Conservation (phyloP, 2,797 vertebrate species). For the Miichthys miiuy region DNA sequence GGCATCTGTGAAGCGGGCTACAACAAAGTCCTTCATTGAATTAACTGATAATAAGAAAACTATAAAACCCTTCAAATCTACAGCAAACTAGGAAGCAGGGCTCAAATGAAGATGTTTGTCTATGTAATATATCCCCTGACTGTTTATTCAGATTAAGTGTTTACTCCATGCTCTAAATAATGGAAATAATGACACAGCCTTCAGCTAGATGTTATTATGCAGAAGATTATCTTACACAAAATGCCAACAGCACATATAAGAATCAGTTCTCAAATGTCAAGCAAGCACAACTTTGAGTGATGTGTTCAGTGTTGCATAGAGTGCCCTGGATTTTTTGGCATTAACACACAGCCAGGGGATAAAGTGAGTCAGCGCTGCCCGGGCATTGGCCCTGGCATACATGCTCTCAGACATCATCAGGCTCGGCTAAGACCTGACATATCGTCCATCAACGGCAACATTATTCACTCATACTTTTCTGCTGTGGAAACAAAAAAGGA, state of each 20-base stretch:
- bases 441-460: constrained; percentile 31
- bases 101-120: background rate
- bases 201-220: constrained; percentile 29
- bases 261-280: constrained; percentile 69
- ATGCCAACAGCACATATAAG: constrained; percentile 59
- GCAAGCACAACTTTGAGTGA: constrained; percentile 66
- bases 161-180: constrained; percentile 8
- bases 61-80: background rate
- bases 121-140: background rate
- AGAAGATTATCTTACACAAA: constrained; percentile 60
- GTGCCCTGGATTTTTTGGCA: constrained; percentile 51
- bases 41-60: background rate
- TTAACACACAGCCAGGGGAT: constrained; percentile 38
- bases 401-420: constrained; percentile 44
- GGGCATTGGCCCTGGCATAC: constrained; percentile 26
- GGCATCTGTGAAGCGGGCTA: too few species aligned
- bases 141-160: constrained; percentile 14
- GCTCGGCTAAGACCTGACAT: constrained; percentile 39
- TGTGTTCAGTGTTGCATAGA: constrained; percentile 58
- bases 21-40: too few species aligned
- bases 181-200: constrained; percentile 31
- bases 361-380: constrained; percentile 42
- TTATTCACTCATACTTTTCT: constrained; percentile 23
- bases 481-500: constrained; percentile 14
- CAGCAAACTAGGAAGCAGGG: background rate